Conservation (phyloP, 1,140 invertebrate genomes). For the Sinonovacula constricta region DNA sequence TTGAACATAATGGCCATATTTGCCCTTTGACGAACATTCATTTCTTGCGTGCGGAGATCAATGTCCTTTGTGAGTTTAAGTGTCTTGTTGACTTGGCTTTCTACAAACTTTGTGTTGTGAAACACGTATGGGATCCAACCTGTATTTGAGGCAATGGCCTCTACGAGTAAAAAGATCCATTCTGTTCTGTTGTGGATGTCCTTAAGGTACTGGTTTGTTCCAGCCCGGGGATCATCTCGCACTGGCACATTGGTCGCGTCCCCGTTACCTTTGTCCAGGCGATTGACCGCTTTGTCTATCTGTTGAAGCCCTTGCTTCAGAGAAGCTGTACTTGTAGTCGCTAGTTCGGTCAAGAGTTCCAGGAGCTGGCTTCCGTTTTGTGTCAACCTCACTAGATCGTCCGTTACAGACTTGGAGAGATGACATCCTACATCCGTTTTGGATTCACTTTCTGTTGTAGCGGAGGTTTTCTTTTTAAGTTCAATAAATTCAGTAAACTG, state of each 20-base stretch:
- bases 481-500: slow-evolving; percentile 20
- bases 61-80: slow-evolving; percentile 42
- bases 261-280: slow-evolving; percentile 34
- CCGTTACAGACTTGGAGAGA: slow-evolving; percentile 18
- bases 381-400: slow-evolving; percentile 42
- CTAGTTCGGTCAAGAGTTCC: slow-evolving; percentile 58
- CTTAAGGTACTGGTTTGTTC: slow-evolving; percentile 5
- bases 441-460: background rate
- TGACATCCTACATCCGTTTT: slow-evolving; percentile 3
- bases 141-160: slow-evolving; percentile 62
- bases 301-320: slow-evolving; percentile 46
- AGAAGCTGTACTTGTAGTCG: slow-evolving; percentile 53
- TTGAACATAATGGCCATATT: slow-evolving; percentile 52
- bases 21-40: slow-evolving; percentile 23
- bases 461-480: background rate
- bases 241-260: background rate
- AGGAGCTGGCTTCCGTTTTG: slow-evolving; percentile 56
- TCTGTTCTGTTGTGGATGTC: slow-evolving; percentile 58
- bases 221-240: slow-evolving; percentile 25
- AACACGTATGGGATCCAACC: slow-evolving; percentile 66
- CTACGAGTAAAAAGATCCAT: slow-evolving; percentile 51
- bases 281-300: slow-evolving; percentile 53
- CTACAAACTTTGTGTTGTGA: slow-evolving; percentile 56
- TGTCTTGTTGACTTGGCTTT: slow-evolving; percentile 56
- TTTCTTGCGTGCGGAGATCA: slow-evolving; percentile 24